Conservation (phyloP, 2,888 invertebrate genomes). For the Athripsodes cinereus region DNA sequence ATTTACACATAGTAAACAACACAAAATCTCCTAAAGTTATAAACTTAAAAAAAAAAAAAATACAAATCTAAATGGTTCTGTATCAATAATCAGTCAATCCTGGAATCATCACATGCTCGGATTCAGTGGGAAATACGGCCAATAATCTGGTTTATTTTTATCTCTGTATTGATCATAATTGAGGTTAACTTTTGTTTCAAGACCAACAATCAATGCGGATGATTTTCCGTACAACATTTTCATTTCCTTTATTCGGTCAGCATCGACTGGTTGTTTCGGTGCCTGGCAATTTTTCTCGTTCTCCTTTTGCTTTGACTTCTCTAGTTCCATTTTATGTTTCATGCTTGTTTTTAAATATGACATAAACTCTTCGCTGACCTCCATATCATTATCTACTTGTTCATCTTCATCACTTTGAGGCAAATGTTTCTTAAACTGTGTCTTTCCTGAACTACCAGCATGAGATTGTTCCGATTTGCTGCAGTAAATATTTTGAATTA, state of each 20-base stretch:
- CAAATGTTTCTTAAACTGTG: conserved; percentile 18
- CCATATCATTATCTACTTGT: conserved; percentile 30
- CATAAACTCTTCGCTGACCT: conserved; percentile 56
- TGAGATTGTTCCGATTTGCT: conserved; percentile 4
- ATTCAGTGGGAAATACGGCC: conserved; percentile 57
- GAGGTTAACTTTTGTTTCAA: conserved; percentile 66
- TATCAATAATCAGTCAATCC: too few species aligned
- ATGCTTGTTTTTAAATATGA: conserved; percentile 56
- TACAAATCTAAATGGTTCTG: too few species aligned
- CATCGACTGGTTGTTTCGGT: conserved; percentile 32
- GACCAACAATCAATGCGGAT: conserved; percentile 61
- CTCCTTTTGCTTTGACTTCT: conserved; percentile 28
- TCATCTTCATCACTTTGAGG: conserved; percentile 26
- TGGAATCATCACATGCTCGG: background rate
- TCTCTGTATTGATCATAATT: conserved; percentile 59
- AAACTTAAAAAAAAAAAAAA: too few species aligned
- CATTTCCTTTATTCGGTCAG: conserved; percentile 38
- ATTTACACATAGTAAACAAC: too few species aligned
- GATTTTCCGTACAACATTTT: conserved; percentile 58
- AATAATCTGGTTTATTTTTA: conserved; percentile 54
- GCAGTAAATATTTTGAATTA: conserved; percentile 36
- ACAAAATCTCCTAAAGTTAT: too few species aligned
- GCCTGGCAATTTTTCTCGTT: conserved; percentile 30
- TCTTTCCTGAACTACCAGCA: background rate
- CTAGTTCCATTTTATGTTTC: conserved; percentile 43